Evolutionary conservation across 2,888 invertebrate genomes (phyloP).

Genomic region (Mechanitis messenoides): DNA sequence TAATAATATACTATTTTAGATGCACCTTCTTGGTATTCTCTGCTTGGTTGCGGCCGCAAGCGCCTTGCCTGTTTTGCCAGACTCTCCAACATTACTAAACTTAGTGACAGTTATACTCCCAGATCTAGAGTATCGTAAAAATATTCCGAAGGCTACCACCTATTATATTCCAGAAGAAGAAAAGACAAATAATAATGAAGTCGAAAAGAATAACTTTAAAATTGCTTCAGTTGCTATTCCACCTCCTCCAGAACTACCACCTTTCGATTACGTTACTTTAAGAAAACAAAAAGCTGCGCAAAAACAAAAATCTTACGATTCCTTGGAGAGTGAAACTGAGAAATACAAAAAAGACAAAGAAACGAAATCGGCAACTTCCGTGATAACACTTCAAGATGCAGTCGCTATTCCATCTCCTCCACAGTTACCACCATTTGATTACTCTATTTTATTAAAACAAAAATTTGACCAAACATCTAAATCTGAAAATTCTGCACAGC

Average conservation of each 20-base stretch:
- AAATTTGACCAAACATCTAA: not conserved
- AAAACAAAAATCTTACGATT: not conserved
- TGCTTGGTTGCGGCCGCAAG: too few species aligned
- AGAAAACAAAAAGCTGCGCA: constrained; percentile 7
- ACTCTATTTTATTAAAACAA: constrained; percentile 13
- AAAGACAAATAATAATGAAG: constrained; percentile 7
- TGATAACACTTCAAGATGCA: too few species aligned
- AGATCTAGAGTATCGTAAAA: not conserved
- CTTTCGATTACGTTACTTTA: constrained; percentile 21
- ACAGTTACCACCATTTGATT: constrained; percentile 23
- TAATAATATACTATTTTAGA: too few species aligned
- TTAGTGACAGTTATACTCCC: not conserved
- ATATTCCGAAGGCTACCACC: not conserved
- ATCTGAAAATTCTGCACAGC: constrained; percentile 7
- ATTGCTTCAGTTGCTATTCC: constrained; percentile 8
- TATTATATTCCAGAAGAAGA: constrained; percentile 1
- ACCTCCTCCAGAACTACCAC: constrained; percentile 23
- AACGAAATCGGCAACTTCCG: too few species aligned
- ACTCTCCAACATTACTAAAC: constrained; percentile 20
- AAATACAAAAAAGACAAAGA: too few species aligned
- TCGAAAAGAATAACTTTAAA: constrained; percentile 1
- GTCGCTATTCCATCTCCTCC: constrained; percentile 15
- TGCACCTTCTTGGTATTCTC: too few species aligned
- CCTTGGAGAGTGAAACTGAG: not conserved
- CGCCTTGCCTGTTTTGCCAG: constrained; percentile 22